These are phyloP conservation scores for Paradisaea rubra DNA, from an alignment of 2,113 vertebrate species.

Conservation along the genomic window DNA sequence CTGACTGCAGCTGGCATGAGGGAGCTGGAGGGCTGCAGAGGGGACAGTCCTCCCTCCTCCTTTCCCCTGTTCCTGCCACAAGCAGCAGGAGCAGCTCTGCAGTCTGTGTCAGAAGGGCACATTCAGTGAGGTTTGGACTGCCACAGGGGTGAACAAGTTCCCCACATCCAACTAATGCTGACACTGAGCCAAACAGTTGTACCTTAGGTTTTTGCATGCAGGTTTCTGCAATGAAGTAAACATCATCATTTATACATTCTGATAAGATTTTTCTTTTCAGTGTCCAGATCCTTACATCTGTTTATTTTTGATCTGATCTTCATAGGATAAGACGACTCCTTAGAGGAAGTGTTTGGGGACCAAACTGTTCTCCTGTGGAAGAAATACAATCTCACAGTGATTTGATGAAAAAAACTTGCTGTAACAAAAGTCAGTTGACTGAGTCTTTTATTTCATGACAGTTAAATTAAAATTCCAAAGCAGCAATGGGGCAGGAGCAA, in stretches of 20 bases:
- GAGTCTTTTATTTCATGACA: not conserved
- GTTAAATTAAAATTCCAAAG: not conserved
- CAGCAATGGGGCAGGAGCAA: not conserved
- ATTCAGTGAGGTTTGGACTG: not conserved
- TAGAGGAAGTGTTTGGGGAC: not conserved
- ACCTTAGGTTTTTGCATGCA: not conserved
- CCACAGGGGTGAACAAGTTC: fast-evolving
- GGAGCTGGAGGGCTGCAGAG: not conserved
- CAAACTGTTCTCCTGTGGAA: not conserved
- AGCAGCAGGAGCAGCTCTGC: not conserved
- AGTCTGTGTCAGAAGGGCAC: not conserved
- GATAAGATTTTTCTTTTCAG: not conserved
- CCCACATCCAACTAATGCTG: not conserved
- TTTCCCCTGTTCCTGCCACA: not conserved
- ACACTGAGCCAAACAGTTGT: not conserved
- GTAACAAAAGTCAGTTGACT: not conserved
- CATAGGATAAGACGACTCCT: not conserved
- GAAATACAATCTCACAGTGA: not conserved
- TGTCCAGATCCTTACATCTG: not conserved
- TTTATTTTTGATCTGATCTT: not conserved
- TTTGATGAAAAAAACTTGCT: not conserved
- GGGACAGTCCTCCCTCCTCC: not conserved
- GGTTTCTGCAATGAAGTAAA: not conserved
- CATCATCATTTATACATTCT: not conserved
- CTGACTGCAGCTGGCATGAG: not conserved